Evolutionary conservation across 2,888 invertebrate genomes (phyloP).

Genomic region (Anarsia innoxiella): DNA sequence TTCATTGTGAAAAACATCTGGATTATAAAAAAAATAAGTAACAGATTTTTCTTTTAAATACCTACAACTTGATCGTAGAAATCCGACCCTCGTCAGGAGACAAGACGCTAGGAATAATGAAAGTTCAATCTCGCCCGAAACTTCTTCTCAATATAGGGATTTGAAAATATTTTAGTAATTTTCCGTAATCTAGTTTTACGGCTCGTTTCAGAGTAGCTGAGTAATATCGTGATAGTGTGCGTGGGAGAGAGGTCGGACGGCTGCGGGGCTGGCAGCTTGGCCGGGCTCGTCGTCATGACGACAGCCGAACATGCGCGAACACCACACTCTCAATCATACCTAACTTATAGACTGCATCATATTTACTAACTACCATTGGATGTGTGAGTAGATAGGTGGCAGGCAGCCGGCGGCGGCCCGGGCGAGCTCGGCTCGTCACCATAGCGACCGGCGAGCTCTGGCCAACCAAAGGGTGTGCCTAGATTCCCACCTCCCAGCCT

Average conservation of each 20-base stretch:
- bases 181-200: too few relatives aligned
- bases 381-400: too few relatives aligned
- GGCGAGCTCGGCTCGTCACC: constrained; percentile 4
- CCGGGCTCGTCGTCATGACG: not conserved
- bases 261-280: not conserved
- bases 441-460: constrained; percentile 5
- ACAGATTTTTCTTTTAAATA: too few relatives aligned
- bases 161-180: too few relatives aligned
- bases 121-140: too few relatives aligned
- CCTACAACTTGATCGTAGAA: too few relatives aligned
- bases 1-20: too few relatives aligned
- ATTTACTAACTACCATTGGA: not conserved
- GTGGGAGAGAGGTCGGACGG: too few relatives aligned
- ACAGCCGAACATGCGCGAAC: not conserved
- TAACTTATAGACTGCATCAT: not conserved
- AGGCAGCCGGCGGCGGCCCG: constrained; percentile 3
- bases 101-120: too few relatives aligned
- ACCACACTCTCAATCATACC: not conserved
- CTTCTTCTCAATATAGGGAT: too few relatives aligned
- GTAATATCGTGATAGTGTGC: constrained; percentile 2
- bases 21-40: too few relatives aligned
- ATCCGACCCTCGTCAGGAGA: too few relatives aligned
- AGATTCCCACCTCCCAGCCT: not conserved
- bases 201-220: constrained; percentile 1
- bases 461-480: constrained; percentile 4